These are phyloP conservation scores for Saguinus midas DNA, from an alignment of 2,113 vertebrate species.

Conservation along the genomic window DNA sequence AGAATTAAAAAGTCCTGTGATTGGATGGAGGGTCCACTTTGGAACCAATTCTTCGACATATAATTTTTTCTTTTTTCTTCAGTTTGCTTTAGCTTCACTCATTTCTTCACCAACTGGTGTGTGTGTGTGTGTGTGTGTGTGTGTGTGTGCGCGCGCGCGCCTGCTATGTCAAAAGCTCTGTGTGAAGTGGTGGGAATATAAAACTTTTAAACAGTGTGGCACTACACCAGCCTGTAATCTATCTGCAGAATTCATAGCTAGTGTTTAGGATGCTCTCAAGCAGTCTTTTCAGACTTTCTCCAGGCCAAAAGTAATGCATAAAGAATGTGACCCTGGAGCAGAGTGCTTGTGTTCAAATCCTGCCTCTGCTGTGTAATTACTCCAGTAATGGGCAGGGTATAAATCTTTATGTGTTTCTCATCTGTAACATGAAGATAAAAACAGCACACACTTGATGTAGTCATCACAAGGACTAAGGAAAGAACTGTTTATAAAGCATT, in stretches of 20 bases:
- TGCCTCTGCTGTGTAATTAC: background rate
- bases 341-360: background rate
- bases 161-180: background rate
- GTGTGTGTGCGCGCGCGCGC: accelerated
- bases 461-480: conserved; percentile 15
- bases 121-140: no score
- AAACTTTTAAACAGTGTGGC: background rate
- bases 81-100: background rate
- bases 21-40: background rate
- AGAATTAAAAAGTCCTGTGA: background rate
- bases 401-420: background rate
- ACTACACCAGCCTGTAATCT: background rate
- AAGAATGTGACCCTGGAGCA: background rate
- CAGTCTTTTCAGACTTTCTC: background rate
- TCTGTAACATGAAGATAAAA: background rate
- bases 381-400: background rate
- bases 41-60: background rate
- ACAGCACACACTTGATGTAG: background rate
- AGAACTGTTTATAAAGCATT: background rate
- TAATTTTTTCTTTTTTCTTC: background rate
- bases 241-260: background rate
- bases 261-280: background rate
- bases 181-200: background rate
- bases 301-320: background rate
- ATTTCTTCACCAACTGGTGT: background rate